phyloP scores from a whole-genome alignment of 2,113 vertebrate genomes.

The Thamnophis sirtalis region DNA sequence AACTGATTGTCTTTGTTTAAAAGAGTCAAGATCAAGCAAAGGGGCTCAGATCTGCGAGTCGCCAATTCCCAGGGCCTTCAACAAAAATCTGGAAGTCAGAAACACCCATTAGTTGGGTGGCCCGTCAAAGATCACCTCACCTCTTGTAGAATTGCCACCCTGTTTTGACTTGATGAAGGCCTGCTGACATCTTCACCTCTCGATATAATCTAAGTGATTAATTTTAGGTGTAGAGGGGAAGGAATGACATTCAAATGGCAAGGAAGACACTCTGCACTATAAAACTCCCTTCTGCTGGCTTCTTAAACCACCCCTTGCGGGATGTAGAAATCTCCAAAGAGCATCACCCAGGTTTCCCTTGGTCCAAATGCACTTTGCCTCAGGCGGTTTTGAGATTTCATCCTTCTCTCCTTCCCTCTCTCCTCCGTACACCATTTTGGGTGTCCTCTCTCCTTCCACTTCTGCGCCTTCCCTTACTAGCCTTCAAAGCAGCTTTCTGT shows the following conservation, averaged over 20 bases:
- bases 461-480: background rate
- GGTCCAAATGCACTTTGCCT: background rate
- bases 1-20: constrained; percentile 13
- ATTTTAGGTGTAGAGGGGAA: constrained; percentile 30
- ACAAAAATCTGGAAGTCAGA: constrained; percentile 61
- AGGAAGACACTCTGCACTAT: background rate
- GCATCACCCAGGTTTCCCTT: background rate
- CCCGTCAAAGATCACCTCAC: constrained; percentile 55
- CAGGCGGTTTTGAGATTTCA: background rate
- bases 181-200: constrained; percentile 45
- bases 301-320: background rate
- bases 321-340: background rate
- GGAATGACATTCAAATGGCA: background rate
- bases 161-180: constrained; percentile 56
- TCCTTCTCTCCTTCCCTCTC: too few relatives aligned
- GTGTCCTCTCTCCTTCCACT: background rate
- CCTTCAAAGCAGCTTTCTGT: background rate
- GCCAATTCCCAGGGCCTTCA: constrained; percentile 42
- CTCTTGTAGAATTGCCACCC: constrained; percentile 60
- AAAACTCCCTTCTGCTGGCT: background rate
- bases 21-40: constrained; percentile 27
- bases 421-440: background rate
- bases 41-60: constrained; percentile 37
- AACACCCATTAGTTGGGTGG: constrained; percentile 54
- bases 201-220: constrained; percentile 63